Conservation (phyloP, 2,888 invertebrate species). For the Zeuzera pyrina region DNA sequence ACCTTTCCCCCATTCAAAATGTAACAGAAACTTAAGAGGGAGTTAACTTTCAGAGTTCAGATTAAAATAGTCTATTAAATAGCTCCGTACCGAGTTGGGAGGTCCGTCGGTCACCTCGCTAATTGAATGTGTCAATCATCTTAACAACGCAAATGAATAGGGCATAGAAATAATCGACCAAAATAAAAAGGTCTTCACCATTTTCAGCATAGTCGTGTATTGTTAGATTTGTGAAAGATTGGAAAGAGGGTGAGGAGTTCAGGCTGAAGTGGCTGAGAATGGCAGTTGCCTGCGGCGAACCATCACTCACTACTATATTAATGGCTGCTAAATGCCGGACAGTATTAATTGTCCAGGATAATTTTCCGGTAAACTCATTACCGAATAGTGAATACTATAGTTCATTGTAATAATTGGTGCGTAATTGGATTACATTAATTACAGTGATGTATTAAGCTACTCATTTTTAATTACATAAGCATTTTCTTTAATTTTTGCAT, state of each 20-base stretch:
- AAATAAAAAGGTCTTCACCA: too few species aligned
- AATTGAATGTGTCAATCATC: constrained; percentile 87
- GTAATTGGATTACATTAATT: too few species aligned
- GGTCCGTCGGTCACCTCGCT: constrained; percentile 76
- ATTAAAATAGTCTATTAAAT: constrained; percentile 33
- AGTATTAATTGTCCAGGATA: constrained; percentile 53
- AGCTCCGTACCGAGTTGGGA: constrained; percentile 63
- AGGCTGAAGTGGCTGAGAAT: constrained; percentile 28
- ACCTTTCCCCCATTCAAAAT: constrained; percentile 19
- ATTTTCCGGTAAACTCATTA: constrained; percentile 63
- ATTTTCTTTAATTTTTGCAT: too few species aligned
- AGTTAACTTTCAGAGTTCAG: constrained; percentile 22
- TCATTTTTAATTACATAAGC: too few species aligned
- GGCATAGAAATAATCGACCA: constrained; percentile 39
- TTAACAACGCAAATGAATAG: constrained; percentile 79
- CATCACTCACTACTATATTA: constrained; percentile 48
- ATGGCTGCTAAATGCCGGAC: constrained; percentile 49
- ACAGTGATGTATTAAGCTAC: not conserved
- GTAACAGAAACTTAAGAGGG: constrained; percentile 8
- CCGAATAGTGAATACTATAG: constrained; percentile 18
- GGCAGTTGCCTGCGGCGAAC: constrained; percentile 48
- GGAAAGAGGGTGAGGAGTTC: constrained; percentile 14
- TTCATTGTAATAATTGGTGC: too few species aligned
- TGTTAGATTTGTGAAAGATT: too few species aligned
- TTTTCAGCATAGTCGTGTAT: too few species aligned